Conservation (phyloP, 2,888 invertebrate genomes). For the Noctua pronuba region DNA sequence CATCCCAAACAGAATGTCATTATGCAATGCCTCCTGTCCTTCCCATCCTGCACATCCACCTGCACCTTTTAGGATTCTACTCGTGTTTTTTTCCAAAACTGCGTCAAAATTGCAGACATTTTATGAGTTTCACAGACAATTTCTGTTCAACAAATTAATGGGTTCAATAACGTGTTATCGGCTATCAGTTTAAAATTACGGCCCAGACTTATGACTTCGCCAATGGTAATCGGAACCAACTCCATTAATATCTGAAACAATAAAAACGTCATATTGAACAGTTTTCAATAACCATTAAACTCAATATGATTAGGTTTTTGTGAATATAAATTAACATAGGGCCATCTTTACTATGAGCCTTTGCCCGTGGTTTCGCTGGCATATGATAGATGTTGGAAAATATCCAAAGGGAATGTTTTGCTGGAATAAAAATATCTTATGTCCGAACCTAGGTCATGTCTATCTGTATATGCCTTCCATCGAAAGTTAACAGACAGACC, state of each 20-base stretch:
- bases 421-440: not conserved
- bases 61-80: too few relatives aligned
- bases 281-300: conserved; percentile 61
- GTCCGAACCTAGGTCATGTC: not conserved
- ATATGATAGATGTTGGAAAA: not conserved
- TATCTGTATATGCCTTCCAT: too few relatives aligned
- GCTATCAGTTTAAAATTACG: conserved; percentile 48
- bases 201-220: conserved; percentile 50
- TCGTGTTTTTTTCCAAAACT: not conserved
- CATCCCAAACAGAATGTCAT: too few relatives aligned
- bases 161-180: conserved; percentile 54
- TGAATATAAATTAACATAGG: conserved; percentile 16
- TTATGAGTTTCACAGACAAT: conserved; percentile 13
- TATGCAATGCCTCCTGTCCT: too few relatives aligned
- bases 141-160: conserved; percentile 32
- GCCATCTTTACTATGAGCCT: conserved; percentile 9
- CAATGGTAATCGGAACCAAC: conserved; percentile 57
- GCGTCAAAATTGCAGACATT: conserved; percentile 6
- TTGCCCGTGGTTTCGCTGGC: not conserved
- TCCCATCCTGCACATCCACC: too few relatives aligned
- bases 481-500: not conserved
- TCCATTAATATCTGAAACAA: conserved; percentile 56
- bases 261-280: conserved; percentile 56
- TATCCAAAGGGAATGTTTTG: not conserved
- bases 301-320: conserved; percentile 65